These are phyloP conservation scores for Otus sunia DNA, from an alignment of 2,113 vertebrate genomes.

Conservation along the genomic window DNA sequence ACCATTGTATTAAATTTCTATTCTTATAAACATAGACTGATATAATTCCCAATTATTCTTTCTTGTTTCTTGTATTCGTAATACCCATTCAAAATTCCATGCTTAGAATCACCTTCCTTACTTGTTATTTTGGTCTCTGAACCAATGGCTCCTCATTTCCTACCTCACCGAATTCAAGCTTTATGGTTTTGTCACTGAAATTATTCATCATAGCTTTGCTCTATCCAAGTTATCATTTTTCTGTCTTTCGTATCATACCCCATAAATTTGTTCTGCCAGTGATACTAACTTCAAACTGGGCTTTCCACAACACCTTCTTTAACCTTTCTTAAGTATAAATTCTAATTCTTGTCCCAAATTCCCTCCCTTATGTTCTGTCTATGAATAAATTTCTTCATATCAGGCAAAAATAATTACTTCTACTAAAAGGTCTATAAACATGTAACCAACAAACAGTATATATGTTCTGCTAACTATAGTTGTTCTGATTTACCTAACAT, in stretches of 20 bases:
- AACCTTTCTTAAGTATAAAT: neutral
- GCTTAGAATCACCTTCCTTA: neutral
- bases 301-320: neutral
- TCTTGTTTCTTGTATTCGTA: neutral
- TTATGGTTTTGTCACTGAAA: neutral
- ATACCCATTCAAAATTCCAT: neutral
- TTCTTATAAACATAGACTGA: neutral
- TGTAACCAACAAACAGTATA: neutral
- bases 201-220: neutral
- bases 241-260: neutral
- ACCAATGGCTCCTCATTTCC: neutral
- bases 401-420: neutral
- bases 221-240: neutral
- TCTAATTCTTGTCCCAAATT: neutral
- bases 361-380: neutral
- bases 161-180: neutral
- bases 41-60: neutral
- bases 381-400: neutral
- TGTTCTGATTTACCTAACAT: neutral
- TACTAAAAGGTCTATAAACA: neutral
- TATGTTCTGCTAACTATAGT: neutral
- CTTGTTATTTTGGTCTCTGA: neutral
- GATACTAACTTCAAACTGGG: neutral
- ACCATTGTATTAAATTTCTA: neutral
- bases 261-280: neutral